A percentile compares a stretch with the other conserved stretches of the same genome.
phyloP scores from a whole-genome alignment of 1,140 invertebrate species.

The Habropoda laboriosa region DNA sequence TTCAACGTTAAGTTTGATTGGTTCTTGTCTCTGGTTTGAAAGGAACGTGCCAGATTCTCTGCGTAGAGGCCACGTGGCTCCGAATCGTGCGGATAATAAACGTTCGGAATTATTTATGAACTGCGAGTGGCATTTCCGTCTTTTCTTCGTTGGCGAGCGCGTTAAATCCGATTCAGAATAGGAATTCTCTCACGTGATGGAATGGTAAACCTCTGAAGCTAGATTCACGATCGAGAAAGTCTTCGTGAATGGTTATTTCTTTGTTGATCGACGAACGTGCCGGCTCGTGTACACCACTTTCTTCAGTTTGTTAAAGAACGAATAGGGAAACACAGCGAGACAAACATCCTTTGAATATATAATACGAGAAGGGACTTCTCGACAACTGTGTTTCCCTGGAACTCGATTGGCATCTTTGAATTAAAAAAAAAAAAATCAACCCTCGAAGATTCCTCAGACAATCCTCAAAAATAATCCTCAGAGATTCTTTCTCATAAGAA shows the following conservation, averaged over 20 bases:
- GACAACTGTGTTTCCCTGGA: no score
- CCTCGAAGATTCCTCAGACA: no score
- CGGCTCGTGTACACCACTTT: slow-evolving; percentile 15
- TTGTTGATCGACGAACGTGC: slow-evolving; percentile 10
- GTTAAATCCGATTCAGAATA: slow-evolving; percentile 14
- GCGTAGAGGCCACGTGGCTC: slow-evolving; percentile 23
- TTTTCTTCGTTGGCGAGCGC: slow-evolving; percentile 28
- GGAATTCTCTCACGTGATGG: slow-evolving; percentile 43
- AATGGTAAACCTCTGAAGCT: slow-evolving; percentile 43
- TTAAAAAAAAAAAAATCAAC: no score
- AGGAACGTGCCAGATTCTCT: not conserved
- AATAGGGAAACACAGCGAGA: not conserved
- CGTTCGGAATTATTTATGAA: slow-evolving; percentile 62
- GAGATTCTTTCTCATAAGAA: no score
- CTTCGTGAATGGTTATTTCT: not conserved
- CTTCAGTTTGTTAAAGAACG: not conserved
- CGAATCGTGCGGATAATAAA: slow-evolving; percentile 56
- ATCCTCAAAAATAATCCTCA: no score
- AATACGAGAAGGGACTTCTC: no score
- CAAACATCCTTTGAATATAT: slow-evolving; percentile 10
- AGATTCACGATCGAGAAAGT: slow-evolving; percentile 34
- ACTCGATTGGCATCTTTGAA: no score
- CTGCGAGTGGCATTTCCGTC: slow-evolving; percentile 54
- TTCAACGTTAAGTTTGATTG: not conserved
- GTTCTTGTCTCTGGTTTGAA: not conserved